A percentile compares a stretch with the other conserved stretches of the same genome.
These are phyloP conservation scores for Mylabris sibirica DNA, from an alignment of 2,888 invertebrate genomes.

Conservation along the genomic window DNA sequence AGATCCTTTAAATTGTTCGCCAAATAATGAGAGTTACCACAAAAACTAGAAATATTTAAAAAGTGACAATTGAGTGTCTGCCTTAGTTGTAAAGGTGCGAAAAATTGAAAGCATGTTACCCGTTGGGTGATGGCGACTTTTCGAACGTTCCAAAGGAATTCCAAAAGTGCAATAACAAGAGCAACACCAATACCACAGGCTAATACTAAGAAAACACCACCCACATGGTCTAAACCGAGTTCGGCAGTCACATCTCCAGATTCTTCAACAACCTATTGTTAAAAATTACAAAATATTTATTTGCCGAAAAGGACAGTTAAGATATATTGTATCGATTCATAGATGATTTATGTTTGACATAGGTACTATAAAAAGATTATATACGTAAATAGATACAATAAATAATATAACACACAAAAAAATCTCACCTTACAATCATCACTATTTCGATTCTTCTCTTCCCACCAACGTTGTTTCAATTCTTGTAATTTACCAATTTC, in stretches of 20 bases:
- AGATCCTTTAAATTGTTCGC: no score
- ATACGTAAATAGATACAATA: neutral
- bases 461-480: conserved; percentile 94
- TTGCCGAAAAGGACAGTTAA: neutral
- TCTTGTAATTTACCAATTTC: conserved; percentile 84
- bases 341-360: conserved; percentile 5
- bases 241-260: conserved; percentile 62
- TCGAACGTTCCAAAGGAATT: conserved; percentile 86
- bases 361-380: neutral
- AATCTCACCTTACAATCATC: conserved; percentile 65
- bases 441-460: conserved; percentile 67
- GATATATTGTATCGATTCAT: neutral
- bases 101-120: conserved; percentile 61
- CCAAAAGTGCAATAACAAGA: conserved; percentile 77
- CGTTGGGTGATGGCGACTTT: conserved; percentile 79
- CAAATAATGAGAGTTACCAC: no score
- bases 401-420: conserved; percentile 5
- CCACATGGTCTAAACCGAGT: conserved; percentile 85
- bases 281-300: conserved; percentile 2
- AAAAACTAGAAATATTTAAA: no score
- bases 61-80: no score
- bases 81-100: no score
- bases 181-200: conserved; percentile 76
- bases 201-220: conserved; percentile 90
- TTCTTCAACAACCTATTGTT: conserved; percentile 37